Percentiles rank a stretch among this genome's conserved stretches.
phyloP scores from a whole-genome alignment of 2,113 vertebrate species.

The Pelmatolapia mariae region DNA sequence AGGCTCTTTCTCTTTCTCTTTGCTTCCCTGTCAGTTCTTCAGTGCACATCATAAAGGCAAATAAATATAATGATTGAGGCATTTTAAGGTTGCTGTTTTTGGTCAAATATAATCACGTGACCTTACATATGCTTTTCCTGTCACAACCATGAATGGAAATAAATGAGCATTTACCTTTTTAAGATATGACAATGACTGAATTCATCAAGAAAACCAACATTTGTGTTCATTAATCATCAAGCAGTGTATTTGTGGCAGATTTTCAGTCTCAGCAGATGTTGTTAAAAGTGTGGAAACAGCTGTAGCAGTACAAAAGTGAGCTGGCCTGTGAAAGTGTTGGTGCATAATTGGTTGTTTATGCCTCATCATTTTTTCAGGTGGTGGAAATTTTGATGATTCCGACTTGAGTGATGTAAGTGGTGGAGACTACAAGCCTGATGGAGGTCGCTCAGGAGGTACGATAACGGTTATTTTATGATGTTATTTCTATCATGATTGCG shows the following conservation, averaged over 20 bases:
- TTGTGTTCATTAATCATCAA: fast-evolving
- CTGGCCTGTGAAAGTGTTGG: background rate
- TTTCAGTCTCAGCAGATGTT: background rate
- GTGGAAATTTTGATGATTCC: constrained; percentile 16
- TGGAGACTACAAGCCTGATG: constrained; percentile 55
- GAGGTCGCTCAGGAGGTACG: constrained; percentile 20
- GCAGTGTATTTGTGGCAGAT: background rate
- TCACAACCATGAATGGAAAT: background rate
- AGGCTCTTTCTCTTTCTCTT: background rate
- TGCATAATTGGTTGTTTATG: background rate
- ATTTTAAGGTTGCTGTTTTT: too few species aligned
- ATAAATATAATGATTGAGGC: background rate
- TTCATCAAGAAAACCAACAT: background rate
- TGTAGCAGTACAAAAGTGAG: fast-evolving
- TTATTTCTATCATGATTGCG: fast-evolving
- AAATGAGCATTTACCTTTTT: background rate
- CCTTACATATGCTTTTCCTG: background rate
- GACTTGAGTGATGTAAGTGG: constrained; percentile 3
- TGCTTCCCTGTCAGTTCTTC: fast-evolving
- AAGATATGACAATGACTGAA: background rate
- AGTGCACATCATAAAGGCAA: background rate
- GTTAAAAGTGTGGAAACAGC: background rate
- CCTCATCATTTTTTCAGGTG: constrained; percentile 18
- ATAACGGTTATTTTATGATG: background rate
- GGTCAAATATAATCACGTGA: fast-evolving